phyloP scores from a whole-genome alignment of 2,888 invertebrate species.

The Heliconius aoede region DNA sequence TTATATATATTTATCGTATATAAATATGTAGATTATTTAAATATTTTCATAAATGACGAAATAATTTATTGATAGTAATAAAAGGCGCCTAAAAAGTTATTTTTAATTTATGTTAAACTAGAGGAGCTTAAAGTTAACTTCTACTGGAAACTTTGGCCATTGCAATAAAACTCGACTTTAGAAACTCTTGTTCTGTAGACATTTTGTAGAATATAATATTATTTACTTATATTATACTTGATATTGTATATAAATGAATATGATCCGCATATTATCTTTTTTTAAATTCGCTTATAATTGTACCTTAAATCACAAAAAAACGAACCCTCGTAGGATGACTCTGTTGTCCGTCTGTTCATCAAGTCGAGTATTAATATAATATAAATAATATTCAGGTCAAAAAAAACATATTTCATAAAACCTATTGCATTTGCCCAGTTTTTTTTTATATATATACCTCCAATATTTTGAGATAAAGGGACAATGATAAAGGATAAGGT shows the following conservation, averaged over 20 bases:
- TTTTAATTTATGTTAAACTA: constrained; percentile 17
- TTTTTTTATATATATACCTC: no score
- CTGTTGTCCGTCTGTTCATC: background rate
- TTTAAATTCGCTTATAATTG: no score
- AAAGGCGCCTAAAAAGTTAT: constrained; percentile 1
- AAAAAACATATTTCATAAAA: no score
- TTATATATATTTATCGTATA: no score
- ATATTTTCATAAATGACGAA: background rate
- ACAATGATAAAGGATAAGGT: background rate
- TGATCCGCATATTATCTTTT: no score
- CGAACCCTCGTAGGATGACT: background rate
- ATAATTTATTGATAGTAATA: background rate
- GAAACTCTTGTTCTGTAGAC: constrained; percentile 3
- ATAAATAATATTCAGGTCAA: no score
- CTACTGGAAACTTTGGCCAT: background rate
- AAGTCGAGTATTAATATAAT: no score
- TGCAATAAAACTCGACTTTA: constrained; percentile 2
- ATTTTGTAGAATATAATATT: background rate
- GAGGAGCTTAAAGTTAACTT: background rate
- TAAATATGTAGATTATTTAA: background rate
- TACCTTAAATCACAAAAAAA: no score
- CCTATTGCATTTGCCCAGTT: no score
- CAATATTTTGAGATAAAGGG: background rate
- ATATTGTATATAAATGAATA: background rate
- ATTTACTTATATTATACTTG: no score